Percentiles rank a stretch among this genome's conserved stretches.
Evolutionary conservation across 2,888 invertebrate species (phyloP).

Genomic region (Caenorhabditis drosophilae): DNA sequence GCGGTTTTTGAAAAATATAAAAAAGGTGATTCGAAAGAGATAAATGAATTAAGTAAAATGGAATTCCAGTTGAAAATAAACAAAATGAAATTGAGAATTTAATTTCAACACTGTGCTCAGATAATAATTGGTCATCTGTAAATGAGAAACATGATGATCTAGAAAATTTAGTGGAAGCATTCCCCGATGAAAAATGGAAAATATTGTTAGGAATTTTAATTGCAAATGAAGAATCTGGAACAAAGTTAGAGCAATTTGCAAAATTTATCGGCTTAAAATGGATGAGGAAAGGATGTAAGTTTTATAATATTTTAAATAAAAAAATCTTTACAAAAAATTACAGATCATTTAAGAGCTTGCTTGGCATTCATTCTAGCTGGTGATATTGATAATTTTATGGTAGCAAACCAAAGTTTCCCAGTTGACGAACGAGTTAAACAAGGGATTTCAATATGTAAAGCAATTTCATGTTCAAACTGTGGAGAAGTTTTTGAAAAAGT

Average conservation of each 20-base stretch:
- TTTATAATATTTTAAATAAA: too few species aligned
- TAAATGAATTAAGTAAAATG: not conserved
- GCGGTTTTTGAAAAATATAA: conserved; percentile 14
- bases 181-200: conserved; percentile 27
- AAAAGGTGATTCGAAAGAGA: not conserved
- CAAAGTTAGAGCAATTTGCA: conserved; percentile 1
- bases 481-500: conserved; percentile 11
- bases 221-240: conserved; percentile 4
- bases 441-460: conserved; percentile 8
- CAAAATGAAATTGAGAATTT: not conserved
- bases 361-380: conserved; percentile 18
- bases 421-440: conserved; percentile 13
- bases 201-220: conserved; percentile 18
- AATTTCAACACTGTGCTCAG: not conserved
- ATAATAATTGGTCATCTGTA: not conserved
- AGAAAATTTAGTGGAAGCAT: conserved; percentile 1
- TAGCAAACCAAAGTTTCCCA: conserved; percentile 12
- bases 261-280: conserved; percentile 7
- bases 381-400: conserved; percentile 16
- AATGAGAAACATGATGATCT: not conserved
- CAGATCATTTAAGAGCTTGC: conserved; percentile 11
- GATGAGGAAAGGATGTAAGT: conserved; percentile 18
- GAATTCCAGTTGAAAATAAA: not conserved
- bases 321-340: too few species aligned
- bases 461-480: not conserved